Conservation (phyloP, 1,140 invertebrate species). For the Macrocentrus cingulum region DNA sequence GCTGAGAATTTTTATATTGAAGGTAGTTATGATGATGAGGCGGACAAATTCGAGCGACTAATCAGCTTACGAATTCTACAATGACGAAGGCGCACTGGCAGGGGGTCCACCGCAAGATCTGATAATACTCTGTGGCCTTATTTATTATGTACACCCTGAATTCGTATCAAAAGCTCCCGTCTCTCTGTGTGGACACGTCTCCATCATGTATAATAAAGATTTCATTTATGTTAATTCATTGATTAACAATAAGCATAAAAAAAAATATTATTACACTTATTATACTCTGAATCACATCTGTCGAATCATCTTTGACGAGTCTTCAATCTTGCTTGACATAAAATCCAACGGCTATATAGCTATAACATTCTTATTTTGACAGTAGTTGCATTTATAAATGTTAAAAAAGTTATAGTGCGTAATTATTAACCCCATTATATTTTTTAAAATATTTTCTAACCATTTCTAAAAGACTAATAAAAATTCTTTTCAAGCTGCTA, state of each 20-base stretch:
- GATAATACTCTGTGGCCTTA: conserved; percentile 49
- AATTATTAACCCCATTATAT: no score
- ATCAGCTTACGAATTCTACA: conserved; percentile 52
- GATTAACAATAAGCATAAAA: conserved; percentile 48
- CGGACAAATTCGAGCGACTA: conserved; percentile 55
- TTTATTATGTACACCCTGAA: conserved; percentile 42
- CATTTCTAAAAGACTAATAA: no score
- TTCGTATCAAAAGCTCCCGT: conserved; percentile 24
- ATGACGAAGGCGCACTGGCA: conserved; percentile 41
- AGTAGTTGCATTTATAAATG: no score
- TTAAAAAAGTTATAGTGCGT: no score
- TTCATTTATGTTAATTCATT: conserved; percentile 52
- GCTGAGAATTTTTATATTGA: no score
- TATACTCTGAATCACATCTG: background rate
- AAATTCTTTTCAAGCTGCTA: no score
- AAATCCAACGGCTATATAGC: no score
- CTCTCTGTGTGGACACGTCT: conserved; percentile 15
- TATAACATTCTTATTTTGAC: no score
- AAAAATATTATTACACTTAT: conserved; percentile 45
- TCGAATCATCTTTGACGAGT: no score
- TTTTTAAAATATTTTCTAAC: no score
- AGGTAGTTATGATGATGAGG: conserved; percentile 39
- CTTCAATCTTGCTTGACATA: no score
- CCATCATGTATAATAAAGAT: conserved; percentile 44
- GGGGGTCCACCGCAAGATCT: conserved; percentile 51